Evolutionary conservation across 1,140 invertebrate species (phyloP), one percentile per base, ranked within the genome.

Genomic region (Mizuhopecten yessoensis): DNA sequence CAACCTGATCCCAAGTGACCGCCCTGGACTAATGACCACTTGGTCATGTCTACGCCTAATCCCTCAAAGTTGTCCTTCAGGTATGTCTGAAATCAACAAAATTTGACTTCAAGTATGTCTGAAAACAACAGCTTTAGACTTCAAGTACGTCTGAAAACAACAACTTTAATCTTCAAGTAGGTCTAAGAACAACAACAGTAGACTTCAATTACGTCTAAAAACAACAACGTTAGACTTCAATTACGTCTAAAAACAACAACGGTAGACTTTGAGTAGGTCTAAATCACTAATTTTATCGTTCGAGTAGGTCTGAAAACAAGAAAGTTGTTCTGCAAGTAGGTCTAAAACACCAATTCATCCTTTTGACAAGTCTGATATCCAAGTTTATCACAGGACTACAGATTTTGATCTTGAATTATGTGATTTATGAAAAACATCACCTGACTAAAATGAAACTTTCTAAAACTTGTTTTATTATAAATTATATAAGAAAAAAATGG

Each of bases 41-140:
- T 95, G 17, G 92, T 91, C 29, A 89, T 91, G 91, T 96, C 95
- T 49, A 96, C 89, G 10, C 42, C 87, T 34, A 88, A 34, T 36
- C 90, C 42, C 42, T 94, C 94, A 94, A 97, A 97, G 10, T 94
- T 96, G 90, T 96, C 96, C 87, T 96, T 95, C 33, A 96, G 94
- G 88, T 95, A 95, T 29, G 93, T 94, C 96, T 96, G 90, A 36
- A 92, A 93, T 39, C 88, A 86, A 92, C 91, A 88, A 93, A 92
- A 89, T 91, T 90, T 29, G n/a, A 23, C 23, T 75, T 75, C 57
- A 90, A 88, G 57, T 34, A 86, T 23, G n/a, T 29, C 34, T 87
- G 29, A 87, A 87, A 87, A 7, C 15, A 34, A 3, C 29, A 34
- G 34, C 34, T 11, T 87, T 17, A 20, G 34, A 34, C 23, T 34